These are phyloP conservation scores for Furnarius figulus DNA, from an alignment of 2,113 vertebrate species.

Conservation along the genomic window DNA sequence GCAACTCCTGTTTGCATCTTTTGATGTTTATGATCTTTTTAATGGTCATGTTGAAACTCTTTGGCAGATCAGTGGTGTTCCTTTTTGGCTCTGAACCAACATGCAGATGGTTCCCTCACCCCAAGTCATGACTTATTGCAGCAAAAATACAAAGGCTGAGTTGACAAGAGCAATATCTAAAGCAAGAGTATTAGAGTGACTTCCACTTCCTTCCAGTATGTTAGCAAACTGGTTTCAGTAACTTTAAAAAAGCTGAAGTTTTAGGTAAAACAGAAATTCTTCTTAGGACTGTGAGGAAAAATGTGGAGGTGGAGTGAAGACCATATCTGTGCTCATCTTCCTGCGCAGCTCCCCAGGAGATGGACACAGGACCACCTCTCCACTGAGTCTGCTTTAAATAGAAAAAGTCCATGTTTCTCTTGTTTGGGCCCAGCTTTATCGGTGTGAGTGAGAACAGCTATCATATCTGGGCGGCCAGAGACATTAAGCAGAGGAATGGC, in stretches of 20 bases:
- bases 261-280: not conserved
- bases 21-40: not conserved
- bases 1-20: not conserved
- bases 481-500: slow-evolving; percentile 3
- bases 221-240: not conserved
- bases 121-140: not conserved
- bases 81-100: not conserved
- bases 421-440: not conserved
- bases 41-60: not conserved
- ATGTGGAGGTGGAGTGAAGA: not conserved
- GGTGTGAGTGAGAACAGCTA: not conserved
- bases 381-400: not conserved
- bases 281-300: not conserved
- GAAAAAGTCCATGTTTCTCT: not conserved
- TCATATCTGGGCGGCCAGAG: not conserved
- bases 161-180: not conserved
- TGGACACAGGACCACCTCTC: not conserved
- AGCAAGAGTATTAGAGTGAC: not conserved
- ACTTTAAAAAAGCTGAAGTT: not conserved
- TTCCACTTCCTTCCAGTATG: not conserved
- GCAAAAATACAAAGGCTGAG: not conserved
- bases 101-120: rapidly evolving
- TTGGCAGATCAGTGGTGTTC: not conserved
- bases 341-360: not conserved
- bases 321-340: not conserved